Evolutionary conservation across 2,113 vertebrate genomes (phyloP).

Genomic region (Pangasianodon gigas): DNA sequence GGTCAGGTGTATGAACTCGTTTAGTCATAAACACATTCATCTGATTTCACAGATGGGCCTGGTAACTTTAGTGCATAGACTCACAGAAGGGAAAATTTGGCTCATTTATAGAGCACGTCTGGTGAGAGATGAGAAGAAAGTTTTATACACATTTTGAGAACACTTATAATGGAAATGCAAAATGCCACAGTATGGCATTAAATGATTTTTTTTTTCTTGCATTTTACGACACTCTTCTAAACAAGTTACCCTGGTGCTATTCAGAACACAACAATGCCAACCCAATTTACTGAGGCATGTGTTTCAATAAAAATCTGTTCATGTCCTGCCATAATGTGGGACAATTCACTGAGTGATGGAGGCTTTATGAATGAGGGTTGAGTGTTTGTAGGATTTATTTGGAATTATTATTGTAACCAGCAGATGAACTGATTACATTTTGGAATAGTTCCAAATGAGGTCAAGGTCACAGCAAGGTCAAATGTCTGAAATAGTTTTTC

Average conservation of each 20-base stretch:
- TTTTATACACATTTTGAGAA: background rate
- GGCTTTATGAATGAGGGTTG: background rate
- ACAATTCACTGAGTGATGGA: background rate
- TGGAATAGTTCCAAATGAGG: background rate
- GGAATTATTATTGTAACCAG: background rate
- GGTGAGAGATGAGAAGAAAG: background rate
- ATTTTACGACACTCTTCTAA: background rate
- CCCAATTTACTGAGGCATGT: background rate
- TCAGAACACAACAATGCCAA: background rate
- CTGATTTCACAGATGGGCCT: conserved; percentile 13
- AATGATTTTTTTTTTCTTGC: background rate
- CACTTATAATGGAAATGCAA: background rate
- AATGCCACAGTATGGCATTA: background rate
- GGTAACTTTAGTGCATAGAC: background rate
- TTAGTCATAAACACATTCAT: conserved; percentile 19
- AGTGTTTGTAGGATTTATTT: background rate
- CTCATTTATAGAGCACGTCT: background rate
- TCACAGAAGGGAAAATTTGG: conserved; percentile 1
- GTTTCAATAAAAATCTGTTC: background rate
- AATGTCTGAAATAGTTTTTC: background rate
- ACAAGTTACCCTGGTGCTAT: background rate
- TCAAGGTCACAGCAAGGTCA: background rate
- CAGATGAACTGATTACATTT: background rate
- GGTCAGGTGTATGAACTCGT: background rate
- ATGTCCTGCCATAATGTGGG: background rate